Evolutionary conservation across 2,113 vertebrate species (phyloP), one percentile per base, ranked within the genome.

Genomic region (Aix galericulata): DNA sequence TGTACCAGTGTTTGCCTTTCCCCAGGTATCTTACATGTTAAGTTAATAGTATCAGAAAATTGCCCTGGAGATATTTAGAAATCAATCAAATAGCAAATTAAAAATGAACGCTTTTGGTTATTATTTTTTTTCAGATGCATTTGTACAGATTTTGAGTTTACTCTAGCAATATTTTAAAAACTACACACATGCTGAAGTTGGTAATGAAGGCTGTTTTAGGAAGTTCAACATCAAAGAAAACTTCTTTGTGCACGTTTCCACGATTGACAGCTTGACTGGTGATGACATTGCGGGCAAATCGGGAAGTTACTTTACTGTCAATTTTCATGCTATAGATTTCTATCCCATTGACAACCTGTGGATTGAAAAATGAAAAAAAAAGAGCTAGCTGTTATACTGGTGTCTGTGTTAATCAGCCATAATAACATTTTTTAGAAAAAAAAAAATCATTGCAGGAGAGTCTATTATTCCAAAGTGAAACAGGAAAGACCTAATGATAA

Each of bases 201-300:
- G 98, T 99, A 97, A 99, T 99, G 97, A 99, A 99, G 92, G 99
- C 99, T 17, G 98, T 98, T 93, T 99, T 99, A 63, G 99, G 99
- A 66, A 99, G 99, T 22, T 97, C 98, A 92, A 99, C 98, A 6
- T 99, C 97, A 38, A 99, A 99, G 89, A 98, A 60, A 32, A 99
- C 97, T 97, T 99, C 99, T 92, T 97, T 98, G 63, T 98, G 97
- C 15, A 93, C 58, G 0, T 98, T 58, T 68, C 98, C 98, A 6
- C 94, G 98, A 95, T 99, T 99, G 71, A 97, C 97, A 93, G 99
- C 98, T 46, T 97, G 98, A 60, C 99, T 99, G 83, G 98, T 99
- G 96, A 99, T 98, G 96, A 99, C 95, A 13, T 98, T 99, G 95
- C 97, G 98, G 59, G 99, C 98, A 60, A 99, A 99, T 66, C 99